Conservation (phyloP, 1,140 invertebrate species). For the Bombus confusus region DNA sequence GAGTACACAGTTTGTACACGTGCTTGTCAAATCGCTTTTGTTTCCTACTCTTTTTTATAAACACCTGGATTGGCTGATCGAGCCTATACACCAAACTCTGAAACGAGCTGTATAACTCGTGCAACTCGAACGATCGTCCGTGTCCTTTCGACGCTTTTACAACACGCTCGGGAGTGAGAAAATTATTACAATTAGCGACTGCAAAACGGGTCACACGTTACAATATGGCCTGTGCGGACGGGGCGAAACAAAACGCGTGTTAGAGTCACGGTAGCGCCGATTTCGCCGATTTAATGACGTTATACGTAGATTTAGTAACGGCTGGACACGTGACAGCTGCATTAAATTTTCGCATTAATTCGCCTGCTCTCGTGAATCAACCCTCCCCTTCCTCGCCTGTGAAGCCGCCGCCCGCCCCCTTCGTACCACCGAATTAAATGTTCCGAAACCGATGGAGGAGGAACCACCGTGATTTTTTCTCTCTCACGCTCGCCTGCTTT, state of each 20-base stretch:
- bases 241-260: conserved; percentile 54
- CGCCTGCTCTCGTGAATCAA: neutral
- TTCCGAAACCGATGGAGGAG: conserved; percentile 8
- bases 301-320: conserved; percentile 56
- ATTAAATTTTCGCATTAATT: conserved; percentile 65
- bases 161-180: conserved; percentile 40
- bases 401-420: no score
- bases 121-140: neutral
- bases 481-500: neutral
- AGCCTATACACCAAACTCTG: neutral
- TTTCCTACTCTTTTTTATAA: neutral
- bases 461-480: neutral
- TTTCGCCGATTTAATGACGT: conserved; percentile 63
- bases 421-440: neutral
- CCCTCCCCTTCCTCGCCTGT: no score
- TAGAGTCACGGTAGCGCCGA: conserved; percentile 13
- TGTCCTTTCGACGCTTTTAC: conserved; percentile 38
- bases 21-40: neutral
- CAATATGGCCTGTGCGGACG: conserved; percentile 23
- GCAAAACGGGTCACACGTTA: conserved; percentile 49
- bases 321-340: conserved; percentile 50
- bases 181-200: conserved; percentile 64
- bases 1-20: neutral
- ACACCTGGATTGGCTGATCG: neutral
- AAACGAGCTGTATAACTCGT: neutral